Conservation (phyloP, 2,797 vertebrate genomes). For the Gallinago solitaria region DNA sequence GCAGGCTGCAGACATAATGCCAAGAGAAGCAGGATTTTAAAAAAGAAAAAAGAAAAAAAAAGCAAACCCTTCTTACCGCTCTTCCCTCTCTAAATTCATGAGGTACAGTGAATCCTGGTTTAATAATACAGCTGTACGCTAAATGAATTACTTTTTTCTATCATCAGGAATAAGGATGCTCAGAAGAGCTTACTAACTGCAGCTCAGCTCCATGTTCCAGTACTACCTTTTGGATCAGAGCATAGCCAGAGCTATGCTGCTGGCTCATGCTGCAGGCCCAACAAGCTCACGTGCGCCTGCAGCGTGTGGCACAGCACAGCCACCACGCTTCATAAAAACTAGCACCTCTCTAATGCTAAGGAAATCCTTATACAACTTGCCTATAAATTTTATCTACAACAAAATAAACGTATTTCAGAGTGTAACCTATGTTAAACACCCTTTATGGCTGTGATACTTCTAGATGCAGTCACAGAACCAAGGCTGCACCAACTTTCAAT, state of each 20-base stretch:
- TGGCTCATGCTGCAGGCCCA: not conserved
- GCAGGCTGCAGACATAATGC: not conserved
- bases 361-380: not conserved
- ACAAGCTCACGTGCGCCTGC: not conserved
- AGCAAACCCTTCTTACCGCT: not conserved
- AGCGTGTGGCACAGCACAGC: rapidly evolving
- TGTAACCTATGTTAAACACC: not conserved
- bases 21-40: not conserved
- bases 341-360: not conserved
- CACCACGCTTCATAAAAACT: not conserved
- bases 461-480: not conserved
- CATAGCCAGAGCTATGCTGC: too few relatives aligned
- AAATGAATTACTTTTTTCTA: not conserved
- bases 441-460: too few relatives aligned
- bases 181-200: not conserved
- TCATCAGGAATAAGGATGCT: not conserved
- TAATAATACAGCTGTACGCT: not conserved
- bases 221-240: not conserved
- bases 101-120: not conserved
- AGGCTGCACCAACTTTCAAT: not conserved
- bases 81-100: not conserved
- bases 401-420: not conserved
- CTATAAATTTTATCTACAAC: rapidly evolving
- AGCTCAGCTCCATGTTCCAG: not conserved
- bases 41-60: not conserved